phyloP scores from a whole-genome alignment of 2,888 invertebrate genomes.

The Harmothoe impar region DNA sequence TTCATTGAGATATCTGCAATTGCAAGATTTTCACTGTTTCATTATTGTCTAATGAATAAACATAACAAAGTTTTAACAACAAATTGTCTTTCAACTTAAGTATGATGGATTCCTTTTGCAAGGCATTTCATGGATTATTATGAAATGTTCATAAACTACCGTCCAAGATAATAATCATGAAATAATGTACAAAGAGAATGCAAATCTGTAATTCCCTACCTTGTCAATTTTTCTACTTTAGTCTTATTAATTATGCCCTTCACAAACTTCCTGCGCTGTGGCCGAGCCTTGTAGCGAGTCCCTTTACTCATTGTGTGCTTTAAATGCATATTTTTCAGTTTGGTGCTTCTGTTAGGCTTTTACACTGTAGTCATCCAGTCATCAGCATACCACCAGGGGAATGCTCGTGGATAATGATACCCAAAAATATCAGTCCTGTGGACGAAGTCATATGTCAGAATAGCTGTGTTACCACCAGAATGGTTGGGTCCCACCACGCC shows the following conservation, averaged over 20 bases:
- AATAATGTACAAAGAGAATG: no score
- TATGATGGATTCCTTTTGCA: no score
- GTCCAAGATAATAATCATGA: no score
- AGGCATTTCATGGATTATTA: no score
- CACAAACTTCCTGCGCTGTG: neutral
- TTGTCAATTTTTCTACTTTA: neutral
- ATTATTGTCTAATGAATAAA: no score
- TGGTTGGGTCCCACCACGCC: slow-evolving; percentile 71
- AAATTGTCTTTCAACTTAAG: no score
- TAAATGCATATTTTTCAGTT: slow-evolving; percentile 60
- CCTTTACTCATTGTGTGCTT: slow-evolving; percentile 56
- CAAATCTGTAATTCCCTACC: no score
- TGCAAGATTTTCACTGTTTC: no score
- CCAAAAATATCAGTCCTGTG: slow-evolving; percentile 69
- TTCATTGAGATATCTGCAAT: no score
- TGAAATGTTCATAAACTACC: no score
- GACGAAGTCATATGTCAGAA: slow-evolving; percentile 71
- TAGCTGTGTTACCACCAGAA: slow-evolving; percentile 67
- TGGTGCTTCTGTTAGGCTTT: slow-evolving; percentile 64
- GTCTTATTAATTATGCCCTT: neutral
- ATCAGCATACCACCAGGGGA: slow-evolving; percentile 71
- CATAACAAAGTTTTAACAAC: no score
- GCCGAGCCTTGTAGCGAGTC: slow-evolving; percentile 57
- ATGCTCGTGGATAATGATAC: slow-evolving; percentile 70
- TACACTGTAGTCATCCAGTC: slow-evolving; percentile 72